These are phyloP conservation scores for Odocoileus hemionus DNA, from an alignment of 2,113 vertebrate species.

Conservation along the genomic window DNA sequence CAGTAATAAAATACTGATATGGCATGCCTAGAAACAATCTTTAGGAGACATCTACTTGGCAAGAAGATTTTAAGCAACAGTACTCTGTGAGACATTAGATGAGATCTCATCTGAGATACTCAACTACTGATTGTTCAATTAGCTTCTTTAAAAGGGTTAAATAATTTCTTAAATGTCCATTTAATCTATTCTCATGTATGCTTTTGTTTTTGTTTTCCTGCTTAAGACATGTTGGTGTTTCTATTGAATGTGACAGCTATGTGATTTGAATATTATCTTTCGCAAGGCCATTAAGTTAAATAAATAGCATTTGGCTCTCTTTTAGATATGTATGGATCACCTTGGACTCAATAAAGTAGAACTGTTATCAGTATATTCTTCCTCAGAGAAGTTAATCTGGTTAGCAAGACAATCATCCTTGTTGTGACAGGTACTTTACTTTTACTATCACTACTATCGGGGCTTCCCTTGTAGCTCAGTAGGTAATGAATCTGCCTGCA, in stretches of 20 bases:
- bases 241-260: neutral
- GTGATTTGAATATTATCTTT: neutral
- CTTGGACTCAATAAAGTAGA: neutral
- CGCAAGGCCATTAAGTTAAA: constrained; percentile 13
- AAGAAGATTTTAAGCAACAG: neutral
- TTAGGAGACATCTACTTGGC: constrained; percentile 28
- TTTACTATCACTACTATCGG: neutral
- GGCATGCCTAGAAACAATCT: neutral
- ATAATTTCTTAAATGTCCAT: constrained; percentile 18
- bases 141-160: neutral
- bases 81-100: neutral
- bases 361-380: neutral
- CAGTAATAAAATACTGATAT: neutral
- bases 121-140: neutral
- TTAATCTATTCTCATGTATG: neutral
- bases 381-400: neutral
- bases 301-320: neutral
- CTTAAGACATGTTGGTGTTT: neutral
- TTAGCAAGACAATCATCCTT: neutral
- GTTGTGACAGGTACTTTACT: neutral
- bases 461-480: neutral
- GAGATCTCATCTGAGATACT: neutral
- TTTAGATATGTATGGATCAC: neutral
- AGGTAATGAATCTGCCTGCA: neutral
- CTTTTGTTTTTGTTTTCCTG: constrained; percentile 6